A percentile compares a stretch with the other conserved stretches of the same genome.
These are phyloP conservation scores for Drosophila rhopaloa DNA, from an alignment of 1,140 invertebrate species.

Conservation along the genomic window DNA sequence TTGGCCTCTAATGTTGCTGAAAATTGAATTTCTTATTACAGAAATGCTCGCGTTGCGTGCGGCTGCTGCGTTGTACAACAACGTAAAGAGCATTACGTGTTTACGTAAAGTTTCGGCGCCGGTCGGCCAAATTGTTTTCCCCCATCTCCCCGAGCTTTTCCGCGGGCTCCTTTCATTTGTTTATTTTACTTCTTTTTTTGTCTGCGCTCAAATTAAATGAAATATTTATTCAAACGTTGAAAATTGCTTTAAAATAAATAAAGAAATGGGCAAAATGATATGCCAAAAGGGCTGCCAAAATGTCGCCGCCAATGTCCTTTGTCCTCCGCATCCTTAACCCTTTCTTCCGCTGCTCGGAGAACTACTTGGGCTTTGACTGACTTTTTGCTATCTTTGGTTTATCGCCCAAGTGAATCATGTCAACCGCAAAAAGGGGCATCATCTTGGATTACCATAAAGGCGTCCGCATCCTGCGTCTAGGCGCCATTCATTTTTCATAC, in stretches of 20 bases:
- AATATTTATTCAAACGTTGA: slow-evolving; percentile 82
- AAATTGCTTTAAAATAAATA: slow-evolving; percentile 65
- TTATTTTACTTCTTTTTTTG: slow-evolving; percentile 76
- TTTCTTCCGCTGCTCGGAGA: neutral
- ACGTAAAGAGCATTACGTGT: slow-evolving; percentile 68
- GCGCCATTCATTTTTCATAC: slow-evolving; percentile 78
- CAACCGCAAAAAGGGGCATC: slow-evolving; percentile 72
- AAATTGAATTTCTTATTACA: slow-evolving; percentile 82
- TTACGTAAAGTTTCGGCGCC: slow-evolving; percentile 72
- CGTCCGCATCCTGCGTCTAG: slow-evolving; percentile 51
- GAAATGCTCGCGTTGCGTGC: slow-evolving; percentile 41
- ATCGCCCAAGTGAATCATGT: slow-evolving; percentile 80
- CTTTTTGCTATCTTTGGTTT: slow-evolving; percentile 77
- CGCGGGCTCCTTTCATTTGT: slow-evolving; percentile 38
- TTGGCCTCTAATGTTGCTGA: slow-evolving; percentile 80
- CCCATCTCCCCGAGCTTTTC: slow-evolving; percentile 5
- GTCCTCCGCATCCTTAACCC: slow-evolving; percentile 26
- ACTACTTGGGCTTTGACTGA: slow-evolving; percentile 68
- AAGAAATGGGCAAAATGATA: slow-evolving; percentile 52
- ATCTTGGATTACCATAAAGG: slow-evolving; percentile 82
- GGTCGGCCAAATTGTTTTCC: slow-evolving; percentile 65
- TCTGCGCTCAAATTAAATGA: slow-evolving; percentile 79
- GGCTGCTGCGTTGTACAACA: slow-evolving; percentile 24
- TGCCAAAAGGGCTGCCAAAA: slow-evolving; percentile 74
- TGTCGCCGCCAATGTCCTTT: slow-evolving; percentile 67